phyloP scores from a whole-genome alignment of 1,140 invertebrate species.

The Contarinia nasturtii region DNA sequence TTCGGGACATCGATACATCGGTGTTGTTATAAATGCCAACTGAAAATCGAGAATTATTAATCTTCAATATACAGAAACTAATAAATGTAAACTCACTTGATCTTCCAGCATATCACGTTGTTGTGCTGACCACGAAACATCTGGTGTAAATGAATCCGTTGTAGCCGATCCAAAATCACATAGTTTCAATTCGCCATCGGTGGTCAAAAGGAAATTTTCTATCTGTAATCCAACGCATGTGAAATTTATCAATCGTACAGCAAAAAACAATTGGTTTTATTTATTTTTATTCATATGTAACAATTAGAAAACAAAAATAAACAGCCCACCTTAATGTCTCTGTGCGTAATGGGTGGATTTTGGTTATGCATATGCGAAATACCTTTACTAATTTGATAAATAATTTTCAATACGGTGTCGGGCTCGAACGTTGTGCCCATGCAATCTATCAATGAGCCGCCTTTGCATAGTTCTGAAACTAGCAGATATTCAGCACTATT shows the following conservation, averaged over 20 bases:
- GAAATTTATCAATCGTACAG: neutral
- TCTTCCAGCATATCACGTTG: constrained; percentile 87
- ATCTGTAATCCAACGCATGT: constrained; percentile 35
- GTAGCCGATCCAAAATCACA: constrained; percentile 98
- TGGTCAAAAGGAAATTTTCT: constrained; percentile 41
- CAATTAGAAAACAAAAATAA: too few relatives aligned
- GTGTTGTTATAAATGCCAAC: constrained; percentile 56
- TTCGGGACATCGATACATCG: constrained; percentile 85
- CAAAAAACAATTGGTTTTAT: too few relatives aligned
- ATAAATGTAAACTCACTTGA: constrained; percentile 38
- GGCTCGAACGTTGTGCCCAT: constrained; percentile 49
- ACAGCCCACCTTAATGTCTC: constrained; percentile 47
- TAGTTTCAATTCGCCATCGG: constrained; percentile 73
- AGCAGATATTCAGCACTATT: constrained; percentile 48
- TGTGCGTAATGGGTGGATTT: constrained; percentile 71
- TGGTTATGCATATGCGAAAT: constrained; percentile 88
- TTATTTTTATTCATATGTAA: too few relatives aligned
- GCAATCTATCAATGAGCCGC: constrained; percentile 65
- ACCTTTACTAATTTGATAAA: constrained; percentile 78
- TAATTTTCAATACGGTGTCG: constrained; percentile 66
- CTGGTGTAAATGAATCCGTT: constrained; percentile 60
- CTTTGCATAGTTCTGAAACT: constrained; percentile 50
- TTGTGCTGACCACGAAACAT: constrained; percentile 78
- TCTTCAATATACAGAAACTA: neutral
- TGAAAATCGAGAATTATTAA: constrained; percentile 16